Percentiles rank a stretch among this genome's conserved stretches.
Conservation (phyloP, 2,113 vertebrate genomes). For the Tachysurus vachellii region DNA sequence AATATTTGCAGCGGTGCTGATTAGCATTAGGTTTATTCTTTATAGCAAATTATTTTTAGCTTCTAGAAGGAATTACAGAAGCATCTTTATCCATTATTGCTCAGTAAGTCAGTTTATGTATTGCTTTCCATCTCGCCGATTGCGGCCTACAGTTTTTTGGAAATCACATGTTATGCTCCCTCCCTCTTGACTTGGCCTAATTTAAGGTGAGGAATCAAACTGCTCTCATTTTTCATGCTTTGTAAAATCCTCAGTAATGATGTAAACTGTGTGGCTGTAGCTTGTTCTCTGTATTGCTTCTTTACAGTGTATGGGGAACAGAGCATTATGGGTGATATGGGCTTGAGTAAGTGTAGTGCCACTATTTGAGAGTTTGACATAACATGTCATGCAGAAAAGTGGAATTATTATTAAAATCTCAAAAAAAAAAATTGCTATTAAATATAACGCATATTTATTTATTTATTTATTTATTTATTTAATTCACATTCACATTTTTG, state of each 20-base stretch:
- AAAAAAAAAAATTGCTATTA: no score
- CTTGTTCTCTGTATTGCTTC: background rate
- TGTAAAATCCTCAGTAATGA: slow-evolving; percentile 14
- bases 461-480: no score
- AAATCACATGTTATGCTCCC: background rate
- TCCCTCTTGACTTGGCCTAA: background rate
- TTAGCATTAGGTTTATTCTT: background rate
- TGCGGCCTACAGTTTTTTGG: slow-evolving; percentile 3
- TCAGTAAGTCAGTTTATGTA: slow-evolving; percentile 7
- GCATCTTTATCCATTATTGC: background rate
- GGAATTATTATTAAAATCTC: no score
- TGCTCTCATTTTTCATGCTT: background rate
- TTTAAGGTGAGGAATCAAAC: slow-evolving; percentile 8
- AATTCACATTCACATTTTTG: no score
- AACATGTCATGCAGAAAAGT: no score
- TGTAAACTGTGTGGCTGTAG: background rate
- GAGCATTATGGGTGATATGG: background rate
- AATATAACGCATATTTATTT: no score
- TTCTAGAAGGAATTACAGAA: background rate
- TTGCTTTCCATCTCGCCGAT: background rate
- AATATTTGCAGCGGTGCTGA: background rate
- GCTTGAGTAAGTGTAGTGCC: no score
- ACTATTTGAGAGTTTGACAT: no score
- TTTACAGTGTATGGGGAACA: background rate
- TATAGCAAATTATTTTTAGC: background rate